Conservation (phyloP, 2,797 vertebrate genomes). For the Macrochelys suwanniensis region DNA sequence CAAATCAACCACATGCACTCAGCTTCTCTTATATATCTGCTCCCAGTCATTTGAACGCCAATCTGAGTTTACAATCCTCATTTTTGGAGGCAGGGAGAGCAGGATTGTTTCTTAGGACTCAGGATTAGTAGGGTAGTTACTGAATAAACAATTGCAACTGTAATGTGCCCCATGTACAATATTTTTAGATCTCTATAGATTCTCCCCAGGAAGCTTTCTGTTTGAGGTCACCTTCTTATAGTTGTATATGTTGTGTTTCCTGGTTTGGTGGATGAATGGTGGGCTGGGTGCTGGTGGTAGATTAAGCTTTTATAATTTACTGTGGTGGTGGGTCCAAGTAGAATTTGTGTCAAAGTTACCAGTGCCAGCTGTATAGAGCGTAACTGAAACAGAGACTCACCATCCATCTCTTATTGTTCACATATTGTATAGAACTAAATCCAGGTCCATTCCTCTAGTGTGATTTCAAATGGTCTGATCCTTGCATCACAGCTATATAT, state of each 20-base stretch:
- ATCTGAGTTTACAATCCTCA: background rate
- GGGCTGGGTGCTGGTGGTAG: background rate
- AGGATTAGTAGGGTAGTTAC: background rate
- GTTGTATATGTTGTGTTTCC: background rate
- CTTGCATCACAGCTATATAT: background rate
- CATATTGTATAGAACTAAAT: background rate
- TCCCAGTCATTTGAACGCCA: background rate
- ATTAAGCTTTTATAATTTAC: background rate
- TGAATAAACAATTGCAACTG: background rate
- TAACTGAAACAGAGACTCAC: background rate
- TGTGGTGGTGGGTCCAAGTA: background rate
- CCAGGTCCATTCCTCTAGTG: background rate
- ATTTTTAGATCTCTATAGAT: background rate
- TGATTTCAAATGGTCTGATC: background rate
- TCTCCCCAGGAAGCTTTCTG: background rate
- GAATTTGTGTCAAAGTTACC: background rate
- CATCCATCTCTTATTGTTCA: background rate
- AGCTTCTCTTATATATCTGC: background rate
- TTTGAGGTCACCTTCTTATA: background rate
- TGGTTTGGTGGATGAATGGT: background rate
- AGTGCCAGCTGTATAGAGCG: constrained; percentile 18
- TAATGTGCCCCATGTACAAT: rapidly evolving
- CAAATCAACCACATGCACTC: constrained; percentile 8
- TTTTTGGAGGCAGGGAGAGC: background rate
- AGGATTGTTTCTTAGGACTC: background rate